Evolutionary conservation across 2,888 invertebrate species (phyloP).

Genomic region (Ormyrus rosae): DNA sequence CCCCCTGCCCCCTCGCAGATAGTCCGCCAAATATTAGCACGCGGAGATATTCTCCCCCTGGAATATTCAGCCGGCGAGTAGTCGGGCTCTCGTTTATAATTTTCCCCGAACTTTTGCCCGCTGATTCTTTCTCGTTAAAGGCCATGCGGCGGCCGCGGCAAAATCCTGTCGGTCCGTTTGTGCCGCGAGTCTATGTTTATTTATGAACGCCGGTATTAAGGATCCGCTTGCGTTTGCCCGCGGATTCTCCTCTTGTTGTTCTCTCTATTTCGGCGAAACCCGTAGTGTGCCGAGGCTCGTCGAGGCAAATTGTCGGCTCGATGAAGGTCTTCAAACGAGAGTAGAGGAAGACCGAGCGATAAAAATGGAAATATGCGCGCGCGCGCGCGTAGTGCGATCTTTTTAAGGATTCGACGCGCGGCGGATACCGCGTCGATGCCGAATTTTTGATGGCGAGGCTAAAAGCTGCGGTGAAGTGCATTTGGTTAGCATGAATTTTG

Average conservation of each 20-base stretch:
- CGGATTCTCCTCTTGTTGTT: too few relatives aligned
- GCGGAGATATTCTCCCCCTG: slow-evolving; percentile 9
- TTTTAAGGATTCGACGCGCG: too few relatives aligned
- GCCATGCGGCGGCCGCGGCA: neutral
- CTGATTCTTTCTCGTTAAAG: neutral
- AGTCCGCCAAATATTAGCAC: slow-evolving; percentile 16
- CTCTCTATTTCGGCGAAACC: neutral
- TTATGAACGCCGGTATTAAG: slow-evolving; percentile 24
- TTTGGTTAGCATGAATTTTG: too few relatives aligned
- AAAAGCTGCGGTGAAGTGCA: too few relatives aligned
- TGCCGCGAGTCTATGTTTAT: slow-evolving; percentile 25
- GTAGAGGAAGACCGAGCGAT: too few relatives aligned
- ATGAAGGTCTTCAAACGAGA: too few relatives aligned
- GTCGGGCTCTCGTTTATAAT: neutral
- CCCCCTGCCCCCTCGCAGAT: neutral
- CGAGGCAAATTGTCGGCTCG: neutral
- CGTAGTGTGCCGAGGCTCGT: neutral
- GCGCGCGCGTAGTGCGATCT: too few relatives aligned
- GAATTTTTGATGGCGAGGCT: too few relatives aligned
- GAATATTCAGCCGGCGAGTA: slow-evolving; percentile 13
- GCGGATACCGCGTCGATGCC: too few relatives aligned
- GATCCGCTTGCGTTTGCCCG: slow-evolving; percentile 4
- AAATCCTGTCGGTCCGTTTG: neutral
- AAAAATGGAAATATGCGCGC: too few relatives aligned
- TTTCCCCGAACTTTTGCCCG: neutral